Evolutionary conservation across 1,140 invertebrate species (phyloP).

Genomic region (Capitella teleta): DNA sequence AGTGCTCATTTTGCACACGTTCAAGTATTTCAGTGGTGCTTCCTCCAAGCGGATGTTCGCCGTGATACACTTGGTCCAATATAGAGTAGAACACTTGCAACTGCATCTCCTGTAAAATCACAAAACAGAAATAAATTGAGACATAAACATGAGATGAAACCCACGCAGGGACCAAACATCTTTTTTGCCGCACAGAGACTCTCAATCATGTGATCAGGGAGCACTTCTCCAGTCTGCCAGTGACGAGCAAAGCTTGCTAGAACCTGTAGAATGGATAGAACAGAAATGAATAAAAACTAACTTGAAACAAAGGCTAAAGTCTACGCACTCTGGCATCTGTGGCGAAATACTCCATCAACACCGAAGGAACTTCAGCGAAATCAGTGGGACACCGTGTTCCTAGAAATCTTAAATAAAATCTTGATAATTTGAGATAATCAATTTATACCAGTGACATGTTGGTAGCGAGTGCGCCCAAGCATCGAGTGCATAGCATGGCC

Average conservation of each 20-base stretch:
- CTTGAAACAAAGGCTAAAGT: too few relatives aligned
- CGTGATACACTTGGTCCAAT: conserved; percentile 82
- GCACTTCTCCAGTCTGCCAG: conserved; percentile 74
- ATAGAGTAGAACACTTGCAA: conserved; percentile 77
- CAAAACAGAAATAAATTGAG: neutral
- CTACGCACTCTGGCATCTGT: conserved; percentile 58
- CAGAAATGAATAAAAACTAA: too few relatives aligned
- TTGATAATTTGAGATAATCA: too few relatives aligned
- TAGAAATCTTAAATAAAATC: conserved; percentile 11
- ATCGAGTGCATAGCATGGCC: conserved; percentile 99
- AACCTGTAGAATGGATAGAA: too few relatives aligned
- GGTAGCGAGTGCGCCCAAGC: conserved; percentile 82
- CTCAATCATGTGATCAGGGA: conserved; percentile 62
- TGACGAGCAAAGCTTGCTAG: conserved; percentile 78
- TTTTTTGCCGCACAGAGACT: conserved; percentile 69
- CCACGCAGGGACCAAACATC: conserved; percentile 64
- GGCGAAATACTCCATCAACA: conserved; percentile 97
- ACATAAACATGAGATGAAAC: conserved; percentile 16
- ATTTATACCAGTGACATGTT: conserved; percentile 97
- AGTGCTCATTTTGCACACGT: conserved; percentile 70
- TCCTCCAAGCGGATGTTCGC: conserved; percentile 37
- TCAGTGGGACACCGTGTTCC: conserved; percentile 92
- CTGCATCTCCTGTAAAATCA: conserved; percentile 78
- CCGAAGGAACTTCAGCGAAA: conserved; percentile 95
- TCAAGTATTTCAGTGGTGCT: conserved; percentile 64